Conservation (phyloP, 1,140 invertebrate genomes). For the Aphelinus certus region DNA sequence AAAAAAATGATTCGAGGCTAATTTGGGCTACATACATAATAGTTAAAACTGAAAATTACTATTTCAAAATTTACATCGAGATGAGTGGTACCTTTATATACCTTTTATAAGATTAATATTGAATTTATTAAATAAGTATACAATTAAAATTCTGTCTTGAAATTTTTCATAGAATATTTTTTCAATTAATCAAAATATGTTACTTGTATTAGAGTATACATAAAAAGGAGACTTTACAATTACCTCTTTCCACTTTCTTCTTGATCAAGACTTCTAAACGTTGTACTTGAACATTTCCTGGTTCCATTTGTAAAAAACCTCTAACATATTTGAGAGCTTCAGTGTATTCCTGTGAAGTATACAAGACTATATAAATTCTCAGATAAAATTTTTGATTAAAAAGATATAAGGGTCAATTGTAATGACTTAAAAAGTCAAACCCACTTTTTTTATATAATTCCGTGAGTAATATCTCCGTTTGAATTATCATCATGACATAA, state of each 20-base stretch:
- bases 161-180: too few relatives aligned
- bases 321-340: slow-evolving; percentile 85
- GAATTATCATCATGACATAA: background rate
- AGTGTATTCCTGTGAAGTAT: slow-evolving; percentile 76
- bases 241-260: slow-evolving; percentile 87
- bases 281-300: slow-evolving; percentile 89
- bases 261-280: slow-evolving; percentile 83
- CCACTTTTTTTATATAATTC: too few relatives aligned
- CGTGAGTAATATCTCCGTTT: too few relatives aligned
- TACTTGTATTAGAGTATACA: slow-evolving; percentile 18
- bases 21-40: too few relatives aligned
- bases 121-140: too few relatives aligned
- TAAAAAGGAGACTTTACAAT: slow-evolving; percentile 10
- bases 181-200: too few relatives aligned
- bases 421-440: too few relatives aligned
- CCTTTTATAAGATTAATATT: too few relatives aligned
- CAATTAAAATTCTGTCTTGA: too few relatives aligned
- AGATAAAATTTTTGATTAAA: too few relatives aligned
- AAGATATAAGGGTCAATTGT: too few relatives aligned
- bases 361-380: slow-evolving; percentile 13
- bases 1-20: slow-evolving; percentile 37
- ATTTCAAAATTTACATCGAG: slow-evolving; percentile 10
- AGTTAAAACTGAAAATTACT: slow-evolving; percentile 29
- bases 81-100: too few relatives aligned
- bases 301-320: slow-evolving; percentile 86